Base-by-base conservation (phyloP, 2,113 vertebrate species). In the Hassar affinis region DNA sequence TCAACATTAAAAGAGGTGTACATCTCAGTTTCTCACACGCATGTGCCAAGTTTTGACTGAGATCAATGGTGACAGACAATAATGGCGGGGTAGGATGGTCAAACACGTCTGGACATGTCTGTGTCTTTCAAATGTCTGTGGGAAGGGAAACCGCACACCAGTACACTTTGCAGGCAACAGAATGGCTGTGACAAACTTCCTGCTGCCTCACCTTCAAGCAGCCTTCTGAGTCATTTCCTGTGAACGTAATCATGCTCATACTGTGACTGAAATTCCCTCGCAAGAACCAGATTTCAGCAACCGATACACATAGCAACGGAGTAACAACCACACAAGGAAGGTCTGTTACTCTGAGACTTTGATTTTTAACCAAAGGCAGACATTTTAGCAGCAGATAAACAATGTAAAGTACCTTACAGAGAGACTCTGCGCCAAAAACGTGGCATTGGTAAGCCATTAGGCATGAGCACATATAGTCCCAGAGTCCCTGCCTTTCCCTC, bases 131-230 rank as follows among this genome's bases (percentile, higher is more conserved):
- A 76, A 82, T 69, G 82, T 38, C 22, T 80, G 66, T 6, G 38
- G 25, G 33, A 62, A 69, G 75, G 64, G 72, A 66, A 87, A 85
- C 66, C 72, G 78, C 78, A 69, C 72, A 66, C 69, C 18, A 27
- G 81, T 47, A 85, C 79, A 79, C 72, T 80, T 30, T 83, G 69
- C 56, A 62, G 69, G 64, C 52, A 80, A 81, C 83, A 85, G 77
- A 80, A 80, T 59, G 72, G 83, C 83, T 4, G 33, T 87, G 91
- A 91, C 87, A 90, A 82, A 42, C 84, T 92, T 93, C 91, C 89
- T 91, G 89, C 91, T 88, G 88, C 85, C 80, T 89, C 66, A 52
- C 84, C 89, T 82, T 84, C 90, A 89, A 92, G 88, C 90, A 92
- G 92, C 81, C 86, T 85, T 79, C 52, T 83, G 85, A 86, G 62